These are phyloP conservation scores for Corydoras sp. DNA, from an alignment of 2,113 vertebrate species.

Conservation along the genomic window DNA sequence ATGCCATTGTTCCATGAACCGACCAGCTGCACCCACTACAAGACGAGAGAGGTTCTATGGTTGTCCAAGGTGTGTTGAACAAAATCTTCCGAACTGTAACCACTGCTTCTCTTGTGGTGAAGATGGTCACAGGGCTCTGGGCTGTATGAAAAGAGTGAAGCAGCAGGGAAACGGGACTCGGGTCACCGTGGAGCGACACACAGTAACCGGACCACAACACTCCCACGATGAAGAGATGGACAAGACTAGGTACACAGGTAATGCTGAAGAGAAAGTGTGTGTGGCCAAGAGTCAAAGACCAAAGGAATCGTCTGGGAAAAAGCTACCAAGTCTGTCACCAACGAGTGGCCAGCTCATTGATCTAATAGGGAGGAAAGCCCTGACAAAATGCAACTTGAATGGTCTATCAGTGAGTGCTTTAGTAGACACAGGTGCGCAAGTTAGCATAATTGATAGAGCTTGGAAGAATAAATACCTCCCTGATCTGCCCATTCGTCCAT, in stretches of 20 bases:
- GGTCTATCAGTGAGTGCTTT: neutral
- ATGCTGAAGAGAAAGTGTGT: too few relatives aligned
- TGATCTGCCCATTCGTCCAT: neutral
- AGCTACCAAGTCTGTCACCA: neutral
- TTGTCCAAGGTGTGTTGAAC: neutral
- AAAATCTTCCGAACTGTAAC: neutral
- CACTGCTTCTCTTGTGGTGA: neutral
- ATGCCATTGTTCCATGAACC: too few relatives aligned
- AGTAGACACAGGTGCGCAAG: slow-evolving; percentile 2
- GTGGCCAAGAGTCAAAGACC: too few relatives aligned
- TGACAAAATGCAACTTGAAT: slow-evolving; percentile 13
- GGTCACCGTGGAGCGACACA: neutral
- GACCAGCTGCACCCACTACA: neutral
- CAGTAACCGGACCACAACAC: neutral
- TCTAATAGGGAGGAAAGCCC: slow-evolving; percentile 8
- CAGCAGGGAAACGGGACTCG: neutral
- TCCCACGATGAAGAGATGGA: neutral
- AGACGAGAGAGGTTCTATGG: neutral
- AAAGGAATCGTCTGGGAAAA: too few relatives aligned
- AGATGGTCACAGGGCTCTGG: neutral
- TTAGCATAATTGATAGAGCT: neutral
- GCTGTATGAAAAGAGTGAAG: neutral
- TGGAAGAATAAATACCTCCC: slow-evolving; percentile 12
- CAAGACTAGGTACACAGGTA: too few relatives aligned
- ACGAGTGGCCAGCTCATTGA: neutral